phyloP scores from a whole-genome alignment of 1,140 invertebrate genomes.

The Caerostris darwini region DNA sequence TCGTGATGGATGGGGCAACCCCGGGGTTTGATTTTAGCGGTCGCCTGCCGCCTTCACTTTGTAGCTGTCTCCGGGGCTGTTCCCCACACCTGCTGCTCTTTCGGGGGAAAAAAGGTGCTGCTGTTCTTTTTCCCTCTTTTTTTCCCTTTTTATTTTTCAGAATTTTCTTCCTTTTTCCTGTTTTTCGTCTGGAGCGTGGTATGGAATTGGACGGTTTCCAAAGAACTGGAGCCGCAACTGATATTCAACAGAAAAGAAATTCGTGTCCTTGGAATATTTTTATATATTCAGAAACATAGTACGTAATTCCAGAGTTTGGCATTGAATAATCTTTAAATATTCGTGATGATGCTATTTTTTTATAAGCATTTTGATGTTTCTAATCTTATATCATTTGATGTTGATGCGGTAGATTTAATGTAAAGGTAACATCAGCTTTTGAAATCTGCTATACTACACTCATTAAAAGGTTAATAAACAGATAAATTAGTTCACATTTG shows the following conservation, averaged over 20 bases:
- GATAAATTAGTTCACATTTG: too few relatives aligned
- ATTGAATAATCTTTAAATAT: too few relatives aligned
- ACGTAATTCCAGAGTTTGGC: too few relatives aligned
- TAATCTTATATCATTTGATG: too few relatives aligned
- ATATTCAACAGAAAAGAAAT: not conserved
- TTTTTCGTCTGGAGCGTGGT: too few relatives aligned
- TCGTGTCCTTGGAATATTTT: not conserved
- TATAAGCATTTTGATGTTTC: too few relatives aligned
- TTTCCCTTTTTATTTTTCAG: not conserved
- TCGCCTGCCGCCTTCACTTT: constrained; percentile 1
- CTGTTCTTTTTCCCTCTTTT: not conserved
- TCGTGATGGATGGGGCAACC: not conserved
- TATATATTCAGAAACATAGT: too few relatives aligned
- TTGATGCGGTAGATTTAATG: too few relatives aligned
- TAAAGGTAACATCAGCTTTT: too few relatives aligned
- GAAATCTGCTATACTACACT: too few relatives aligned
- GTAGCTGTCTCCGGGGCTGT: constrained; percentile 10
- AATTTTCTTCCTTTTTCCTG: not conserved
- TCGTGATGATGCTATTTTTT: too few relatives aligned
- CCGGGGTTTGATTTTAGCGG: not conserved
- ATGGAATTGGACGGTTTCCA: not conserved
- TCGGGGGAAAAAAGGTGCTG: not conserved
- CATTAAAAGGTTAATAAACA: too few relatives aligned
- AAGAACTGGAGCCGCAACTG: not conserved
- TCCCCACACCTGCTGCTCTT: not conserved